phyloP scores from a whole-genome alignment of 2,113 vertebrate species.

The Arenaria interpres region DNA sequence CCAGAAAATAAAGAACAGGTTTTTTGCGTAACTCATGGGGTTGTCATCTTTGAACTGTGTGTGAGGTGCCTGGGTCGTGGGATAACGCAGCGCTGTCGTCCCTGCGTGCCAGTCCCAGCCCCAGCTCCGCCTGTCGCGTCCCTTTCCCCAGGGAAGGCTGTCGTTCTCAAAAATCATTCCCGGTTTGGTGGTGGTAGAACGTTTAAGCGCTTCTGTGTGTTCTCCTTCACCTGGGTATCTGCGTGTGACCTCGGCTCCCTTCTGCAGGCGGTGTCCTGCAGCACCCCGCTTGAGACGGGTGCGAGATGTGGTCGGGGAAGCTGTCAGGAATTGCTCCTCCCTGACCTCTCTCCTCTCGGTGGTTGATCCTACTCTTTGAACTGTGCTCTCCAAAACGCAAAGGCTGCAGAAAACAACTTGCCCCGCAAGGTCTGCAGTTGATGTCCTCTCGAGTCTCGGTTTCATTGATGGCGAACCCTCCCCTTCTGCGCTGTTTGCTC shows the following conservation, averaged over 20 bases:
- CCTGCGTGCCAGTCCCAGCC: neutral
- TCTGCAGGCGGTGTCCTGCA: neutral
- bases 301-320: rapidly evolving
- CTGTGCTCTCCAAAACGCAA: neutral
- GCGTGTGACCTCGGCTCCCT: neutral
- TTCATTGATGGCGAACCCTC: neutral
- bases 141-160: neutral
- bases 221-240: rapidly evolving
- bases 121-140: neutral
- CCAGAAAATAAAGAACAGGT: slow-evolving; percentile 44
- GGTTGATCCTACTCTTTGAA: neutral
- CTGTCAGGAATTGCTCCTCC: neutral
- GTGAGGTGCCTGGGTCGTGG: neutral
- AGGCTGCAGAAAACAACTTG: neutral
- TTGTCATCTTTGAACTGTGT: neutral
- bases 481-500: rapidly evolving
- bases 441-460: neutral
- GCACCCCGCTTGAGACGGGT: neutral
- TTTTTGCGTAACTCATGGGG: neutral
- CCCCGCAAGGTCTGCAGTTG: neutral
- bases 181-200: neutral
- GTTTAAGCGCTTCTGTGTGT: rapidly evolving
- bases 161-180: rapidly evolving
- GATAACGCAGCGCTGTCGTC: rapidly evolving
- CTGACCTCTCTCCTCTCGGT: rapidly evolving